These are phyloP conservation scores for Thalpophila matura DNA, from an alignment of 2,888 invertebrate species.

Conservation along the genomic window DNA sequence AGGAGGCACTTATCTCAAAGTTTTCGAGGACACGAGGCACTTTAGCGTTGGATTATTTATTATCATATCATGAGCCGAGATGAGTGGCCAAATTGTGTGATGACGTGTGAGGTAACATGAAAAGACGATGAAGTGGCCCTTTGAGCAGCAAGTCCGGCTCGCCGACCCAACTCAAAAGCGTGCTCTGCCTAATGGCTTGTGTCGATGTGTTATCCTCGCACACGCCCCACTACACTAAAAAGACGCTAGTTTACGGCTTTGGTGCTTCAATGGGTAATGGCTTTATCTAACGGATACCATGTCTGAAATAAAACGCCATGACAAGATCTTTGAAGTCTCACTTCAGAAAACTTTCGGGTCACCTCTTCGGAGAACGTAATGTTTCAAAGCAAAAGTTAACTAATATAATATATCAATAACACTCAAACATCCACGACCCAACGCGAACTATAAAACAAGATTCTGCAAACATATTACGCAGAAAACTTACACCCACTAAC, in stretches of 20 bases:
- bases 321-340: conserved; percentile 39
- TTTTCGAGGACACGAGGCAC: conserved; percentile 70
- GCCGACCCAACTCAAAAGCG: conserved; percentile 81
- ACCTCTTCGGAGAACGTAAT: conserved; percentile 26
- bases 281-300: conserved; percentile 44
- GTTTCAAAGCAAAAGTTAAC: conserved; percentile 40
- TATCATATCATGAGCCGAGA: conserved; percentile 63
- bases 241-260: conserved; percentile 59
- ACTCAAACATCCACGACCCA: conserved; percentile 33
- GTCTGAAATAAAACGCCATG: conserved; percentile 39
- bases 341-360: conserved; percentile 26
- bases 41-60: conserved; percentile 74
- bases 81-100: conserved; percentile 75
- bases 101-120: conserved; percentile 78
- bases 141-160: conserved; percentile 73
- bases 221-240: conserved; percentile 64
- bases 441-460: conserved; percentile 49
- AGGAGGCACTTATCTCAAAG: conserved; percentile 72
- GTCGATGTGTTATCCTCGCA: conserved; percentile 75
- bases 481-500: conserved; percentile 61
- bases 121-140: conserved; percentile 81
- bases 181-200: conserved; percentile 79
- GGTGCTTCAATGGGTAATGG: conserved; percentile 62
- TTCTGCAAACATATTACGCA: conserved; percentile 53
- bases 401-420: conserved; percentile 51